A percentile compares a stretch with the other conserved stretches of the same genome.
Conservation (phyloP, 2,113 vertebrate species). For the Thalassoma bifasciatum region DNA sequence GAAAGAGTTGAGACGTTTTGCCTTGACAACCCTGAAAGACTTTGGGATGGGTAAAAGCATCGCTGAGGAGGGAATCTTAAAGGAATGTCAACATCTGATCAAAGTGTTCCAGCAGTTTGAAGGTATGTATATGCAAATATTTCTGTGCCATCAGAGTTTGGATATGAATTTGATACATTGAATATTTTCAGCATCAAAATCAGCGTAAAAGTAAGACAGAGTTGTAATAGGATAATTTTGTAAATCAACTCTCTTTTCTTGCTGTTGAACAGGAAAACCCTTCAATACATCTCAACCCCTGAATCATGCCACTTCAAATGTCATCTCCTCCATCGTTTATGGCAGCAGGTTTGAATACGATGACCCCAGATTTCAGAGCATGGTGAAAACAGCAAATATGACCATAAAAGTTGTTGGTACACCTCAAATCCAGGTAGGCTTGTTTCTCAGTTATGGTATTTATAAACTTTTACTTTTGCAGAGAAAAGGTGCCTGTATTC, state of each 20-base stretch:
- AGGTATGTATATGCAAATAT: no score
- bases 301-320: conserved; percentile 78
- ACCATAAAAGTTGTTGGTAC: conserved; percentile 51
- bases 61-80: conserved; percentile 67
- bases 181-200: no score
- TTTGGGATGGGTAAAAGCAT: conserved; percentile 79
- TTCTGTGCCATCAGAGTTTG: no score
- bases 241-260: background rate
- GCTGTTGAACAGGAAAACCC: conserved; percentile 64
- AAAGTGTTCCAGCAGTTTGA: conserved; percentile 51
- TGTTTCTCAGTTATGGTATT: background rate
- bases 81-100: conserved; percentile 66
- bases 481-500: background rate
- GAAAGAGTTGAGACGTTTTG: conserved; percentile 78
- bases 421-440: conserved; percentile 58
- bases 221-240: no score
- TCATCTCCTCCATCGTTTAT: conserved; percentile 80
- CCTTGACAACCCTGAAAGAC: conserved; percentile 73
- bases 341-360: conserved; percentile 81
- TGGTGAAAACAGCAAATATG: conserved; percentile 69
- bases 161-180: no score
- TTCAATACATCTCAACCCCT: conserved; percentile 65
- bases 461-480: background rate
- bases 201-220: no score
- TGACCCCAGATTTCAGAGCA: conserved; percentile 64